Conservation (phyloP, 2,888 invertebrate species). For the Muschampia plurimacula region DNA sequence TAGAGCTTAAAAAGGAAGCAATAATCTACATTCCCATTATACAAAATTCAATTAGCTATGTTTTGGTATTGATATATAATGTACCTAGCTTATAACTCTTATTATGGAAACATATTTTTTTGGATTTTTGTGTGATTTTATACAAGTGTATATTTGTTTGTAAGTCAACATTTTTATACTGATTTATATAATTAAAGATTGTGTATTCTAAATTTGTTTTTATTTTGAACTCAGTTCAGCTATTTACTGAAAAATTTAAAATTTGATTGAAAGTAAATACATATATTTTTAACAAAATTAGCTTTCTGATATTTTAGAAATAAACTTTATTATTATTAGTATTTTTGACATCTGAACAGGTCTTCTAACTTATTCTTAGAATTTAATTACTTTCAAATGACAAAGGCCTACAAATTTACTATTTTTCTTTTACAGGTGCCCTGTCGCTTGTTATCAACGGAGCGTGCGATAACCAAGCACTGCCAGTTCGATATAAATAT, state of each 20-base stretch:
- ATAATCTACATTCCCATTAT: constrained; percentile 32
- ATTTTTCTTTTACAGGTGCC: constrained; percentile 70
- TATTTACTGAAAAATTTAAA: background rate
- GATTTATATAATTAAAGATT: constrained; percentile 34
- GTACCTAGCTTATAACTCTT: constrained; percentile 22
- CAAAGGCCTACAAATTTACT: constrained; percentile 12
- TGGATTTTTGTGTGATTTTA: constrained; percentile 48
- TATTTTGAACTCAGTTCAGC: background rate
- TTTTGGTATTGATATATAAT: constrained; percentile 9
- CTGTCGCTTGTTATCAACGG: constrained; percentile 78
- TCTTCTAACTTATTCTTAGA: no score
- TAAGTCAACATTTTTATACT: constrained; percentile 39
- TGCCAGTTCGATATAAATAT: constrained; percentile 79
- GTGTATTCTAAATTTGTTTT: constrained; percentile 30
- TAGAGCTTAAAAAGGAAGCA: constrained; percentile 8
- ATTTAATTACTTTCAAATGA: background rate
- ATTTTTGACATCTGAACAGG: no score
- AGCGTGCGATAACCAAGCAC: constrained; percentile 65
- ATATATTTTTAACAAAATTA: no score
- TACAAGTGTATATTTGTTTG: constrained; percentile 42
- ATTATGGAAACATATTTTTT: constrained; percentile 44
- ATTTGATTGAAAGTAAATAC: no score
- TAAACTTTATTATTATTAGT: no score
- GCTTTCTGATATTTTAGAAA: no score
- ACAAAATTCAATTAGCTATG: constrained; percentile 9